Percentiles rank a stretch among this genome's conserved stretches.
phyloP scores from a whole-genome alignment of 2,113 vertebrate genomes.

The Zosterops japonicus region DNA sequence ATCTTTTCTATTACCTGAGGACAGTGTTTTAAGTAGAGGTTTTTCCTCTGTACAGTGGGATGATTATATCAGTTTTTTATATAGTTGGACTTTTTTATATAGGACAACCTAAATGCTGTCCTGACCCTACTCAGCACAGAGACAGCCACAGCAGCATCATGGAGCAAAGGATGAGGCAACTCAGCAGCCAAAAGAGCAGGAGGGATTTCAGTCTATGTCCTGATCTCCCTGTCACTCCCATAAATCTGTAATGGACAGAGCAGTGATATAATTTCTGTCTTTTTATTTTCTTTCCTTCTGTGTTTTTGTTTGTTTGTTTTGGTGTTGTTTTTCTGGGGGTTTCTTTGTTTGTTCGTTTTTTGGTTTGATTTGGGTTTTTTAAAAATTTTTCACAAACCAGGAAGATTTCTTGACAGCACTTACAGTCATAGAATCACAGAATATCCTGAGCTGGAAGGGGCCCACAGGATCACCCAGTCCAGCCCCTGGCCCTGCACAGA shows the following conservation, averaged over 20 bases:
- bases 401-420: background rate
- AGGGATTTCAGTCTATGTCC: background rate
- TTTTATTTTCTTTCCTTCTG: background rate
- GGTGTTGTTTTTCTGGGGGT: no score
- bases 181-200: background rate
- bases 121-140: background rate
- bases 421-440: background rate
- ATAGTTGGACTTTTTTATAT: background rate
- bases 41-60: background rate
- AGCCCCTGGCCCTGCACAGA: fast-evolving
- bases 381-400: background rate
- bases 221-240: background rate
- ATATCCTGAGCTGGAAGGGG: background rate
- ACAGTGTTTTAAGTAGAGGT: background rate
- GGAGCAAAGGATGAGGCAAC: background rate
- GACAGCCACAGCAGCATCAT: background rate
- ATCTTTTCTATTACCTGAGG: background rate
- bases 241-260: background rate
- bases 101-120: background rate
- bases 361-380: background rate
- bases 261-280: background rate
- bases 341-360: background rate
- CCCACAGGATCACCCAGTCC: fast-evolving
- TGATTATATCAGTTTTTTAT: background rate
- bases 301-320: background rate